These are phyloP conservation scores for Prionchulus punctatus DNA, from an alignment of 2,888 invertebrate genomes.

Conservation along the genomic window DNA sequence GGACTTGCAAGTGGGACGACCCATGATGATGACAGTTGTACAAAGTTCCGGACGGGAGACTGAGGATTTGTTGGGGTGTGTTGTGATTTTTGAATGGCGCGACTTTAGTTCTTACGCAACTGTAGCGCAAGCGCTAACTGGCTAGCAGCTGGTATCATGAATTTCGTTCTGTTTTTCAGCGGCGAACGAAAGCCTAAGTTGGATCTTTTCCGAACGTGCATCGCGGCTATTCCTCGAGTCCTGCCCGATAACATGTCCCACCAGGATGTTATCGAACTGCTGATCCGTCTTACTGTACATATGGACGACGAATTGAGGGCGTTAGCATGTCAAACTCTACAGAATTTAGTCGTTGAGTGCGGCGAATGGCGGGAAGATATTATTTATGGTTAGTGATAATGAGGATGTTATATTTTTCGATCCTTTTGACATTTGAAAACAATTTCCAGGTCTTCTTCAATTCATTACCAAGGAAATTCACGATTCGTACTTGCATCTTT, in stretches of 20 bases:
- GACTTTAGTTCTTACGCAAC: slow-evolving; percentile 1
- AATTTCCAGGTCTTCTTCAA: slow-evolving; percentile 64
- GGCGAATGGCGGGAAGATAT: slow-evolving; percentile 95
- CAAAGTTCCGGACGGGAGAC: slow-evolving; percentile 75
- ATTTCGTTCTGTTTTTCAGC: slow-evolving; percentile 20
- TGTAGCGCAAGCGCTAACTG: background rate
- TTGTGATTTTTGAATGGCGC: slow-evolving; percentile 1
- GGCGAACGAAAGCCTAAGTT: slow-evolving; percentile 94
- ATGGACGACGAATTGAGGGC: slow-evolving; percentile 93
- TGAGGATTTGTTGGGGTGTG: slow-evolving; percentile 37
- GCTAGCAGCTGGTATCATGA: background rate
- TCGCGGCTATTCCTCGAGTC: slow-evolving; percentile 89
- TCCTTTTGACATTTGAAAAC: background rate
- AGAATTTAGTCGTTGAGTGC: slow-evolving; percentile 85
- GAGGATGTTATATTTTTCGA: background rate
- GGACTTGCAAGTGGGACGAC: slow-evolving; percentile 88
- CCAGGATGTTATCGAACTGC: slow-evolving; percentile 76
- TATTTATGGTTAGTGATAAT: slow-evolving; percentile 41
- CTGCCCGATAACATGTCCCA: slow-evolving; percentile 95
- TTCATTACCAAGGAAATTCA: slow-evolving; percentile 79
- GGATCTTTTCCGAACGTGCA: slow-evolving; percentile 90
- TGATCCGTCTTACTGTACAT: slow-evolving; percentile 84
- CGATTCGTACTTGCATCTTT: slow-evolving; percentile 68
- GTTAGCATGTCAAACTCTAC: slow-evolving; percentile 37
- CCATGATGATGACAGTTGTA: slow-evolving; percentile 84